Evolutionary conservation across 35 echinoderm and acorn worm genomes (phyloP).

Genomic region (Anneissia japonica): DNA sequence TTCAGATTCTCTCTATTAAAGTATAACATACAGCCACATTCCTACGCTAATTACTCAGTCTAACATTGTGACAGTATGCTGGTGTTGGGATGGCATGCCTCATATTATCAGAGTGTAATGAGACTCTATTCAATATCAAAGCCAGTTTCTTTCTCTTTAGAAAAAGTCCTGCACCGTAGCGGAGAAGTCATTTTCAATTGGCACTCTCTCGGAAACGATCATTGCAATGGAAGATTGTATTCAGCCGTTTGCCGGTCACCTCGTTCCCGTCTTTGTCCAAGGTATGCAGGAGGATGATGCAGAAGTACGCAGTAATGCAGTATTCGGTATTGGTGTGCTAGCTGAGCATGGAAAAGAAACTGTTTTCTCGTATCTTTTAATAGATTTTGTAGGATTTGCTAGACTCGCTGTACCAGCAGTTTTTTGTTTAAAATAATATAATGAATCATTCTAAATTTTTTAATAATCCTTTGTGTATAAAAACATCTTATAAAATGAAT

Average conservation of each 20-base stretch:
- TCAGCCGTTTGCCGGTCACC: constrained; percentile 61
- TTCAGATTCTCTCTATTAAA: too few relatives aligned
- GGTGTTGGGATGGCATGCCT: too few relatives aligned
- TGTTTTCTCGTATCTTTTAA: not conserved
- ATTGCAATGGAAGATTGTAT: constrained; percentile 57
- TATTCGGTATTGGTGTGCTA: constrained; percentile 83
- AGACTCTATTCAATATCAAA: too few relatives aligned
- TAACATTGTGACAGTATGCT: too few relatives aligned
- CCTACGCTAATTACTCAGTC: too few relatives aligned
- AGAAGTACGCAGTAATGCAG: constrained; percentile 84
- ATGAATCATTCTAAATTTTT: too few relatives aligned
- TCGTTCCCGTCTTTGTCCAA: constrained; percentile 57
- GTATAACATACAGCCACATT: too few relatives aligned
- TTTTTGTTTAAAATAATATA: too few relatives aligned
- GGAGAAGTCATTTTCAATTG: constrained; percentile 89
- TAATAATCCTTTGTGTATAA: too few relatives aligned
- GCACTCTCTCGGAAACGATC: constrained; percentile 73
- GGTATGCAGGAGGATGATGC: constrained; percentile 67
- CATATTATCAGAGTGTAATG: too few relatives aligned
- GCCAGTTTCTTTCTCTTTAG: constrained; percentile 16
- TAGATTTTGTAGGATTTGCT: too few relatives aligned
- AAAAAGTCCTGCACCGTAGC: constrained; percentile 65
- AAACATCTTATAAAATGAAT: not conserved
- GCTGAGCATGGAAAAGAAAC: constrained; percentile 65
- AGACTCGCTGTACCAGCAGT: constrained; percentile 63